A percentile compares a stretch with the other conserved stretches of the same genome.
Conservation (phyloP, 2,888 invertebrate genomes). For the Ecdyonurus torrentis region DNA sequence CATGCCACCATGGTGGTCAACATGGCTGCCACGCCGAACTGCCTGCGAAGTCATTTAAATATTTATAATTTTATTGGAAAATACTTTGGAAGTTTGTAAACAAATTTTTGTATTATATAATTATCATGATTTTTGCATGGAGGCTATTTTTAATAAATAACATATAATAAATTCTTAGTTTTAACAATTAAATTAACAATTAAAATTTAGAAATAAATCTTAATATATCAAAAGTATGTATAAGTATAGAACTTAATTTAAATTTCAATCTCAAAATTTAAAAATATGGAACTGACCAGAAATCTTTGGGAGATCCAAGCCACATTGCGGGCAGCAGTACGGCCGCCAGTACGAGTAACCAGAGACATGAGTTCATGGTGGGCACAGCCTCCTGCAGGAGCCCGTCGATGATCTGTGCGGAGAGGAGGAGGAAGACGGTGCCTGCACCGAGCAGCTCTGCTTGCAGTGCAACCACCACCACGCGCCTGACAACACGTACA, state of each 20-base stretch:
- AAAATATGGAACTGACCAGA: slow-evolving; percentile 35
- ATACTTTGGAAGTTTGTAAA: too few species aligned
- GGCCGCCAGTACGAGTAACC: slow-evolving; percentile 42
- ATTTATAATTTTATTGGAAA: too few species aligned
- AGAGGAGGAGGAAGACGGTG: slow-evolving; percentile 45
- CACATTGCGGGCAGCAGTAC: slow-evolving; percentile 43
- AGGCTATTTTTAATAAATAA: background rate
- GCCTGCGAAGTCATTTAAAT: too few species aligned
- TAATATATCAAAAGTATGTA: too few species aligned
- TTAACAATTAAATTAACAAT: slow-evolving; percentile 6
- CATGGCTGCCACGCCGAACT: slow-evolving; percentile 44
- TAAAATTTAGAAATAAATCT: background rate
- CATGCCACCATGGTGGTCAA: slow-evolving; percentile 42
- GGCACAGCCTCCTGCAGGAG: slow-evolving; percentile 33
- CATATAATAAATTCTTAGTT: too few species aligned
- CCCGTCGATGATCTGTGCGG: slow-evolving; percentile 44
- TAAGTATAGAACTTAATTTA: too few species aligned
- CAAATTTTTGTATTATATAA: too few species aligned
- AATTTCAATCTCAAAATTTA: background rate
- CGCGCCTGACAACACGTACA: slow-evolving; percentile 23
- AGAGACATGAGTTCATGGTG: slow-evolving; percentile 38
- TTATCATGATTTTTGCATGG: too few species aligned
- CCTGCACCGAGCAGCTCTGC: slow-evolving; percentile 48
- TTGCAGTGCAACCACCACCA: slow-evolving; percentile 42
- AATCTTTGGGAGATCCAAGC: slow-evolving; percentile 53